Conservation (phyloP, 2,888 invertebrate species). For the Steinernema hermaphroditum region DNA sequence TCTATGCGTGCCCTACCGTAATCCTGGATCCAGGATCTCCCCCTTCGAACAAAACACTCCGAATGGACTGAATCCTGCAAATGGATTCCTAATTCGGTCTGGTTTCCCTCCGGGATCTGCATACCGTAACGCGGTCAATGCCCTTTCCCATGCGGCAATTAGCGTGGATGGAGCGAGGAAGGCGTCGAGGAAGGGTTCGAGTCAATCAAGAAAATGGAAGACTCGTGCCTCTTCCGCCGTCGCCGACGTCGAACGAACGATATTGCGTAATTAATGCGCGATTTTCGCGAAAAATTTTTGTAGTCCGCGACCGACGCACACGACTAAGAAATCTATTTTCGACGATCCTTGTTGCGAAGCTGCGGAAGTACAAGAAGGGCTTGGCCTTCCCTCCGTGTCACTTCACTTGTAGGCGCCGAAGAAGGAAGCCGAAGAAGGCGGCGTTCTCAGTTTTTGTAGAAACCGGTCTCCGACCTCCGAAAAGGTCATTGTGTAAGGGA, state of each 20-base stretch:
- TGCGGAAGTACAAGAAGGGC: background rate
- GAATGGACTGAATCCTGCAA: background rate
- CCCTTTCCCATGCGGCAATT: conserved; percentile 25
- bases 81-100: conserved; percentile 5
- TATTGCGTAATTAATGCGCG: conserved; percentile 23
- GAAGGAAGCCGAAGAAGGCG: no score
- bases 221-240: background rate
- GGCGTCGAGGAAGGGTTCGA: background rate
- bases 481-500: conserved; percentile 25
- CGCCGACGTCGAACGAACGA: background rate
- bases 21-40: background rate
- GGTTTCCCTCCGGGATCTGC: background rate
- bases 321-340: background rate
- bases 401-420: no score
- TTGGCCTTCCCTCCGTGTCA: background rate
- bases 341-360: background rate
- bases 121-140: conserved; percentile 30
- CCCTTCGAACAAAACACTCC: background rate
- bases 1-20: no score
- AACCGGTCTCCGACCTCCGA: conserved; percentile 24
- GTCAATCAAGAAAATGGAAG: conserved; percentile 27
- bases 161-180: background rate
- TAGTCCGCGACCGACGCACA: background rate
- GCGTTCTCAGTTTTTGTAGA: conserved; percentile 17
- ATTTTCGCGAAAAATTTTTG: conserved; percentile 3